phyloP scores from a whole-genome alignment of 2,888 invertebrate species.

The Antitype chi region DNA sequence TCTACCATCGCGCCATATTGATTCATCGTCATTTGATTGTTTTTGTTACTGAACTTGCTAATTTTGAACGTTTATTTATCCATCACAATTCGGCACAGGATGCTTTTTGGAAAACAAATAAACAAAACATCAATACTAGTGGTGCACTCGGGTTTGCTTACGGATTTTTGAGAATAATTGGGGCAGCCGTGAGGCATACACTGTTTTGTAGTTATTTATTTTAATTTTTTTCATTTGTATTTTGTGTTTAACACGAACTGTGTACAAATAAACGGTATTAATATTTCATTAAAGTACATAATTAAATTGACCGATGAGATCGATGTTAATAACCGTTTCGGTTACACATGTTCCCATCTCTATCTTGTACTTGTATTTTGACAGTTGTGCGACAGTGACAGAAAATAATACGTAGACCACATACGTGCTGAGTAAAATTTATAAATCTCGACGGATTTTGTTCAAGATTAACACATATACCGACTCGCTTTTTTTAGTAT shows the following conservation, averaged over 20 bases:
- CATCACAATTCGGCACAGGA: conserved; percentile 46
- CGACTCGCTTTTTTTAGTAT: neutral
- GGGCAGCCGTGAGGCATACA: no score
- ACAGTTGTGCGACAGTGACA: neutral
- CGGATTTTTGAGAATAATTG: neutral
- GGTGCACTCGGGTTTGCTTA: neutral
- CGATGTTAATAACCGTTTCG: neutral
- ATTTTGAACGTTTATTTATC: conserved; percentile 54
- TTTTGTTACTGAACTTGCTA: conserved; percentile 52
- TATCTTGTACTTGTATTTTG: neutral
- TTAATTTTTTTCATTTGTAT: no score
- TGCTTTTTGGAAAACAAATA: conserved; percentile 55
- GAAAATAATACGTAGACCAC: neutral
- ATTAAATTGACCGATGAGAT: no score
- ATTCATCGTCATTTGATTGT: conserved; percentile 58
- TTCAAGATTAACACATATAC: neutral
- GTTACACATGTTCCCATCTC: no score
- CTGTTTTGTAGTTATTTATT: no score
- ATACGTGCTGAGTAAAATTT: neutral
- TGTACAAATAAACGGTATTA: no score
- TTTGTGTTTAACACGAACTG: no score
- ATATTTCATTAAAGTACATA: no score
- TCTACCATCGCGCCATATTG: conserved; percentile 37
- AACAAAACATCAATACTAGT: conserved; percentile 21
- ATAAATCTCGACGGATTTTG: neutral